These are phyloP conservation scores for Rhinoraja longicauda DNA, from an alignment of 2,797 vertebrate species.

Conservation along the genomic window DNA sequence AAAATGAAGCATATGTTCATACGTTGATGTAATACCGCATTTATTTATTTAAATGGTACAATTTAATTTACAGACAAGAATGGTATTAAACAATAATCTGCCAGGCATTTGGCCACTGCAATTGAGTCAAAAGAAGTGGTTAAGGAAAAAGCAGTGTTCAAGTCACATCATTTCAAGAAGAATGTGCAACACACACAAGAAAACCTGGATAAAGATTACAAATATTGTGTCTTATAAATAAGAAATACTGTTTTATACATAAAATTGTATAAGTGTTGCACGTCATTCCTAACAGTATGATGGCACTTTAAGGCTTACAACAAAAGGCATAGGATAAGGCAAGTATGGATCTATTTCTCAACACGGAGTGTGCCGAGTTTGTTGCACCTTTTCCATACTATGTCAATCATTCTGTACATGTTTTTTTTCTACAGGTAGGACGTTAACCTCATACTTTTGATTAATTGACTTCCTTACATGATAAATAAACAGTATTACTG, in stretches of 20 bases:
- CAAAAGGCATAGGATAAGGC: constrained; percentile 54
- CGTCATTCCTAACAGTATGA: constrained; percentile 65
- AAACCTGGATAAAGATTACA: constrained; percentile 61
- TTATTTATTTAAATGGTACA: constrained; percentile 67
- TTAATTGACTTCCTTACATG: constrained; percentile 33
- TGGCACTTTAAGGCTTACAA: constrained; percentile 58
- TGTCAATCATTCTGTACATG: constrained; percentile 11
- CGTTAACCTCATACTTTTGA: constrained; percentile 32
- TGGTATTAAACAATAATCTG: constrained; percentile 50
- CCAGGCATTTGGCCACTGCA: constrained; percentile 50
- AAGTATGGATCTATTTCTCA: constrained; percentile 16
- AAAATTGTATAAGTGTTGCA: constrained; percentile 69
- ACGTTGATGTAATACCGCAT: constrained; percentile 54
- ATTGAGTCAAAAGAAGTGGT: constrained; percentile 35
- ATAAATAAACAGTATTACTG: constrained; percentile 34
- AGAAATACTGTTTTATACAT: constrained; percentile 92
- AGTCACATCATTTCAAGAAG: constrained; percentile 45
- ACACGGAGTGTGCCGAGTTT: neutral
- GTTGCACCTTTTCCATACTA: constrained; percentile 5
- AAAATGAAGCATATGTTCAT: too few species aligned
- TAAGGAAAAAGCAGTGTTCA: constrained; percentile 42
- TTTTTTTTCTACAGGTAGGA: constrained; percentile 26
- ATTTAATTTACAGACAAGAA: constrained; percentile 62
- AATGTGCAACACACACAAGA: constrained; percentile 52
- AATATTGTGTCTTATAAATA: constrained; percentile 90